Conservation (phyloP, 2,888 invertebrate genomes). For the Paralinhomoeus sp. region DNA sequence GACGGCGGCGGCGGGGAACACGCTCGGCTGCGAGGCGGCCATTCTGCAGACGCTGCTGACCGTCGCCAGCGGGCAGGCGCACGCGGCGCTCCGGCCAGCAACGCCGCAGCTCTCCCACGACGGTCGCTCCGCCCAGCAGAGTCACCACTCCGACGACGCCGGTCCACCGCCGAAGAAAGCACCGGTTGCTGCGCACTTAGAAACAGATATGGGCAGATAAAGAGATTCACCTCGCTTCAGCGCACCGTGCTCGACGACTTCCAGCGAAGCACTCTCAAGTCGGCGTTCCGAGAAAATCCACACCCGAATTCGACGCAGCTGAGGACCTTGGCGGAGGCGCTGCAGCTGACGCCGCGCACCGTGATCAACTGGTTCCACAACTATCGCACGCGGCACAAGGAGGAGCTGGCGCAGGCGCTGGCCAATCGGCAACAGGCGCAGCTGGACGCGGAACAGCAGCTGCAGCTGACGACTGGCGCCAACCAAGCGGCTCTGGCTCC, state of each 20-base stretch:
- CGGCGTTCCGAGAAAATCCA: slow-evolving; percentile 83
- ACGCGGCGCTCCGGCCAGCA: too few species aligned
- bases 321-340: slow-evolving; percentile 71
- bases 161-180: too few species aligned
- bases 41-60: too few species aligned
- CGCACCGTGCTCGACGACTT: slow-evolving; percentile 89
- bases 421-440: slow-evolving; percentile 6
- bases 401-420: slow-evolving; percentile 36
- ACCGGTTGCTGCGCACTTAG: too few species aligned
- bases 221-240: slow-evolving; percentile 40
- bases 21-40: too few species aligned
- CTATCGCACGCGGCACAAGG: slow-evolving; percentile 84
- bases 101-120: too few species aligned
- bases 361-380: slow-evolving; percentile 99
- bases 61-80: too few species aligned
- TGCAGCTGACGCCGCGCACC: slow-evolving; percentile 71
- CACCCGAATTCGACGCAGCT: slow-evolving; percentile 90
- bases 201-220: too few species aligned
- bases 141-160: too few species aligned
- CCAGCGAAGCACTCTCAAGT: slow-evolving; percentile 77
- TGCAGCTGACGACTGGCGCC: slow-evolving; percentile 10
- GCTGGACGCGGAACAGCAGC: slow-evolving; percentile 17
- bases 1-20: too few species aligned
- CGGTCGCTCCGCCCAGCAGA: too few species aligned
- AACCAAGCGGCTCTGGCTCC: too few species aligned